Evolutionary conservation across 2,113 vertebrate species (phyloP).

Genomic region (Ursus arctos): DNA sequence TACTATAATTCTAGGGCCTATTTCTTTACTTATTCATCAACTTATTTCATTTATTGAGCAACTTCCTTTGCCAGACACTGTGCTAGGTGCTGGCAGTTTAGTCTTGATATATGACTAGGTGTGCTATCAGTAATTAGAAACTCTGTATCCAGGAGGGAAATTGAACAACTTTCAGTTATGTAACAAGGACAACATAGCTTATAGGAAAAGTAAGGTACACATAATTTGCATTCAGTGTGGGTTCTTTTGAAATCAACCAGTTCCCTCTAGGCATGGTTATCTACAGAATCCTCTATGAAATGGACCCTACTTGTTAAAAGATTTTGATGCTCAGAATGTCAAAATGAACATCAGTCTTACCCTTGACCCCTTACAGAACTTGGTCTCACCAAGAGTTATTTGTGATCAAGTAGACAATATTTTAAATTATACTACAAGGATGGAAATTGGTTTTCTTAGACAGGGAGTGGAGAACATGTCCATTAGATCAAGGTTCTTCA

Average conservation of each 20-base stretch:
- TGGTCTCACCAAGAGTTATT: not conserved
- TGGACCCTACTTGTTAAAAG: not conserved
- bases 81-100: not conserved
- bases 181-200: not conserved
- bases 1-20: not conserved
- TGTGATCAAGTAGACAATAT: not conserved
- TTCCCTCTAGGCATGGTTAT: not conserved
- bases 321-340: slow-evolving; percentile 20
- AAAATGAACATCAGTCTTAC: not conserved
- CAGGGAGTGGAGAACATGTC: not conserved
- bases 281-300: not conserved
- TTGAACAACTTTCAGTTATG: not conserved
- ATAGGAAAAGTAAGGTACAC: not conserved
- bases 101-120: not conserved
- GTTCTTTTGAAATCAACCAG: not conserved
- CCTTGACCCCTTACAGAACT: not conserved
- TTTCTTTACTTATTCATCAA: slow-evolving; percentile 9
- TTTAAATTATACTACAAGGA: not conserved
- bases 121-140: not conserved
- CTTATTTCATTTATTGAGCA: not conserved
- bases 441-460: not conserved
- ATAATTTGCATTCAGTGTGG: not conserved
- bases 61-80: not conserved
- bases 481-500: slow-evolving; percentile 8
- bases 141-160: not conserved